phyloP scores from a whole-genome alignment of 2,113 vertebrate genomes.

The Pyrgilauda ruficollis region DNA sequence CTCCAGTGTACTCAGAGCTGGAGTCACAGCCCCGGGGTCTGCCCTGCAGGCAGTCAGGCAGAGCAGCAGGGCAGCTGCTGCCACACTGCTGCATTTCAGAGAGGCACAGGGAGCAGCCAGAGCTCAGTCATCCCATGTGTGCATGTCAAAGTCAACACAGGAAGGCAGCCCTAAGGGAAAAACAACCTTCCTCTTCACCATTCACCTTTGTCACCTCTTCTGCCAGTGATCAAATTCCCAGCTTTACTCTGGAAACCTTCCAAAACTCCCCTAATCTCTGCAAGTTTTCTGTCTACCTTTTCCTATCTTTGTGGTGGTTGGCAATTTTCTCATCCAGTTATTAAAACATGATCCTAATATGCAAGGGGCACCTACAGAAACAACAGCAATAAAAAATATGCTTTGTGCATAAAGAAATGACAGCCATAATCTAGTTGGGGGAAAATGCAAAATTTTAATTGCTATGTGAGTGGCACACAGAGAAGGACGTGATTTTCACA shows the following conservation, averaged over 20 bases:
- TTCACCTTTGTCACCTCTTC: conserved; percentile 26
- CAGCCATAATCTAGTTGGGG: not conserved
- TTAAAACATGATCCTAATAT: not conserved
- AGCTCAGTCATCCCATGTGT: not conserved
- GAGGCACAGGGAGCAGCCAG: not conserved
- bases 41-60: not conserved
- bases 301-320: conserved; percentile 42
- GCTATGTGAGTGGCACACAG: not conserved
- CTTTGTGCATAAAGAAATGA: not conserved
- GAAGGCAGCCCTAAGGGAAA: conserved; percentile 10
- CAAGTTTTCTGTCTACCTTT: conserved; percentile 28
- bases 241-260: conserved; percentile 39
- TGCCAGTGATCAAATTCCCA: not conserved
- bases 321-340: conserved; percentile 7
- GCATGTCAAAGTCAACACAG: conserved; percentile 32
- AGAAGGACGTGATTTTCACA: not conserved
- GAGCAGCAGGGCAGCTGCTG: not conserved
- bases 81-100: not conserved
- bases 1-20: not conserved
- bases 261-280: conserved; percentile 43
- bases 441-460: not conserved
- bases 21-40: not conserved
- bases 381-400: not conserved
- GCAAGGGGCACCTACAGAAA: not conserved
- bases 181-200: not conserved